Base-by-base conservation (phyloP, 2,888 invertebrate genomes). In the Drosophila quinaria region DNA sequence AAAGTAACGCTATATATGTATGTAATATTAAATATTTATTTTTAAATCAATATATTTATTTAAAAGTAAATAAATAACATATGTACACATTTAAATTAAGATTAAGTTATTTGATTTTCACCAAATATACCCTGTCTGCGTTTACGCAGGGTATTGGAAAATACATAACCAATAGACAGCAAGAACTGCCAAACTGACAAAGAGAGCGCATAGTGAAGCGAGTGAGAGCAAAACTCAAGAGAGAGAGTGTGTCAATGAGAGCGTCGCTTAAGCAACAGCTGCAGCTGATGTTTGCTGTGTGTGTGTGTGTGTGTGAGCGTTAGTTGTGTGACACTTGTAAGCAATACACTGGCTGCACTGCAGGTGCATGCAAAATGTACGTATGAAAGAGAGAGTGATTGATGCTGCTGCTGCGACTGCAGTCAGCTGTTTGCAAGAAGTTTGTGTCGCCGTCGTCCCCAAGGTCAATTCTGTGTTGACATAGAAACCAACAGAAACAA, bases 381-480 rank as follows among this genome's bases (percentile, higher is more conserved):
- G 25, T 50, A 22, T 37, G 55, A 41, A 50, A 62, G 44, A 59
- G 25, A 19, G 54, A 37, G 58, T 46, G 31, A 50, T 52, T 29
- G 63, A 67, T 35, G 50, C 19, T 60, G 56, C 37, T 37, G 29
- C 47, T 44, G 52, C 19, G 41, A 50, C 37, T 56, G 61, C 50
- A 71, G 58, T 70, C 77, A 78, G 77, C 77, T 78, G 77, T 78
- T 78, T 58, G 50, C 63, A 79, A 74, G 80, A 78, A 79, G 71
- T 71, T 79, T 56, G 22, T 13, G 56, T 22, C 17, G 39, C 35
- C 5, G 60, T 63, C 59, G 61, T 25, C 6, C 25, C 44, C 84
- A 85, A 85, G 84, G 84, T 87, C 87, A 85, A 73, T 80, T 76
- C 60, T 72, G 68, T 80, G 89, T 87, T 87, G 89, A 87, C 84